Conservation (phyloP, 2,888 invertebrate species). For the Lordiphosa andalusiaca region DNA sequence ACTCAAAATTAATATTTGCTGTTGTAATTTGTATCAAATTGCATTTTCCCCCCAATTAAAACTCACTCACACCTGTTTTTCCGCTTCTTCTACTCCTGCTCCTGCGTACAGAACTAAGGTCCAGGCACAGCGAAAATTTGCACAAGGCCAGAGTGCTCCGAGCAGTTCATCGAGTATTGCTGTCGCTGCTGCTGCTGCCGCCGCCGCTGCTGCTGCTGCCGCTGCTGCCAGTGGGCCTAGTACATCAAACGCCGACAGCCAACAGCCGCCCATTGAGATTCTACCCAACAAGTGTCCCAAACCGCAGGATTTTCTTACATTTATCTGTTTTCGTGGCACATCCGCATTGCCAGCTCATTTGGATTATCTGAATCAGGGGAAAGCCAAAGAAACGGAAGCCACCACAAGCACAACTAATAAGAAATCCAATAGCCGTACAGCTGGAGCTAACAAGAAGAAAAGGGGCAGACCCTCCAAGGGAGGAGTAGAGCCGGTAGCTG, state of each 20-base stretch:
- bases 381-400: conserved; percentile 67
- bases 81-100: neutral
- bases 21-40: conserved; percentile 42
- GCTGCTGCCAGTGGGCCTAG: conserved; percentile 37
- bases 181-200: conserved; percentile 65
- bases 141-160: conserved; percentile 90
- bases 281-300: conserved; percentile 86
- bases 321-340: conserved; percentile 90
- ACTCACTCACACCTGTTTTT: conserved; percentile 29
- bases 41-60: conserved; percentile 46
- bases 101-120: conserved; percentile 85
- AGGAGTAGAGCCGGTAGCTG: conserved; percentile 48
- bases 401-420: conserved; percentile 34
- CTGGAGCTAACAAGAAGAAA: conserved; percentile 48
- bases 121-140: conserved; percentile 93
- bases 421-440: conserved; percentile 24
- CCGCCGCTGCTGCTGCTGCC: conserved; percentile 65
- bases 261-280: conserved; percentile 83
- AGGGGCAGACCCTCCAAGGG: conserved; percentile 54
- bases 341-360: conserved; percentile 86
- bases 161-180: conserved; percentile 75
- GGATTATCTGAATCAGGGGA: conserved; percentile 84
- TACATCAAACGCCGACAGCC: conserved; percentile 79
- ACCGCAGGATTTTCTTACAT: conserved; percentile 92
- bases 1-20: conserved; percentile 23